Conservation (phyloP, 2,113 vertebrate species). For the Climacteris rufus region DNA sequence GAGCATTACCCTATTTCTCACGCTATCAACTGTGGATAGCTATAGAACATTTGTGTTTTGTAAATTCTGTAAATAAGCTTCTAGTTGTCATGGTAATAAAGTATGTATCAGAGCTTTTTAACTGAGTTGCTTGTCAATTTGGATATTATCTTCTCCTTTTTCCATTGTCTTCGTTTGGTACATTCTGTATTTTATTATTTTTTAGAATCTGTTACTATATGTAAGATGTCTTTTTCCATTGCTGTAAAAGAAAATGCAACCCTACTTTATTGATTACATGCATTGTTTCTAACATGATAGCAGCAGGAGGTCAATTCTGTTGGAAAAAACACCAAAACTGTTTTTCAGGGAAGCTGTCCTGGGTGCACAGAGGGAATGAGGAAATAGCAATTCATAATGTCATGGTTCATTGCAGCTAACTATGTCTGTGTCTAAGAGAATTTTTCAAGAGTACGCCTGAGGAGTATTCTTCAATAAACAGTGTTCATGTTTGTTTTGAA, state of each 20-base stretch:
- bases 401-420: slow-evolving; percentile 40
- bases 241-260: slow-evolving; percentile 38
- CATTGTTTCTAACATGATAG: not conserved
- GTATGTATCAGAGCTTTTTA: slow-evolving; percentile 60
- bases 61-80: slow-evolving; percentile 66
- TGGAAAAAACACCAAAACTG: not conserved
- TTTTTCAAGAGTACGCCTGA: slow-evolving; percentile 57
- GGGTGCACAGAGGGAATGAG: not conserved
- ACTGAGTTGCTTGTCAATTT: slow-evolving; percentile 63
- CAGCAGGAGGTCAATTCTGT: not conserved
- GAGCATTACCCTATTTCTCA: slow-evolving; percentile 31
- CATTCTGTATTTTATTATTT: slow-evolving; percentile 24
- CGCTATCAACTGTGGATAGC: slow-evolving; percentile 45
- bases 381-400: slow-evolving; percentile 35
- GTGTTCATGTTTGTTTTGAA: slow-evolving; percentile 59
- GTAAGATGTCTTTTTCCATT: slow-evolving; percentile 37
- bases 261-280: slow-evolving; percentile 3
- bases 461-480: slow-evolving; percentile 50
- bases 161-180: slow-evolving; percentile 8
- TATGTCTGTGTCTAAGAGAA: slow-evolving; percentile 49
- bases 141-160: slow-evolving; percentile 37
- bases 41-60: slow-evolving; percentile 52
- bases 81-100: slow-evolving; percentile 65
- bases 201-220: slow-evolving; percentile 28
- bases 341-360: slow-evolving; percentile 25